These are phyloP conservation scores for Zoanthus gigantus DNA, from an alignment of 92 coral and sea anemone species.

Conservation along the genomic window DNA sequence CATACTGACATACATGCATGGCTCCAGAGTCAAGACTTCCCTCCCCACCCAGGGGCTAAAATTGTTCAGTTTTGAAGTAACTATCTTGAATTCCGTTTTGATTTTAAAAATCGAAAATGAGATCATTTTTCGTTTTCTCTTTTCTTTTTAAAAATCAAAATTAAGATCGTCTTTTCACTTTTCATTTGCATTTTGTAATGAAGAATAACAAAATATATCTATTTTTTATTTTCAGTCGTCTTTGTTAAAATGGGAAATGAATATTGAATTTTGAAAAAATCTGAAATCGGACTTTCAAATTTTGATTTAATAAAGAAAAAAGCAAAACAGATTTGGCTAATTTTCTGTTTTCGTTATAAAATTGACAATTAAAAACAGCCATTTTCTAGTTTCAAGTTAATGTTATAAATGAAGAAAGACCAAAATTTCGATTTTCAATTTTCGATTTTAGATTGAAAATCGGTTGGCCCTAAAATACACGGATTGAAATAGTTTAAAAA, in stretches of 20 bases:
- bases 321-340: not conserved
- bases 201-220: not conserved
- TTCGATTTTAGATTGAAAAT: slow-evolving; percentile 20
- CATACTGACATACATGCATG: no score
- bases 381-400: no score
- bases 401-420: no score
- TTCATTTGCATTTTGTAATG: not conserved
- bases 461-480: slow-evolving; percentile 31
- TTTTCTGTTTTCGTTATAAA: not conserved
- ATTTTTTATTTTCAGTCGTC: not conserved
- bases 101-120: not conserved
- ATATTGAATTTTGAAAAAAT: slow-evolving; percentile 6
- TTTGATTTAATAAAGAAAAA: slow-evolving; percentile 5
- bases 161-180: not conserved
- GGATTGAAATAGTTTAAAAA: no score
- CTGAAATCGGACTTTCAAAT: not conserved
- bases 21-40: not conserved
- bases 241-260: not conserved
- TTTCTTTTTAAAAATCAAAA: not conserved
- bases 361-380: no score
- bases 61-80: slow-evolving; percentile 13
- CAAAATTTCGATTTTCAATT: no score
- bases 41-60: slow-evolving; percentile 15
- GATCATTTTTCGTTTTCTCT: not conserved
- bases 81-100: not conserved